Conservation (phyloP, 1,140 invertebrate genomes). For the Drosophila pseudoananassae region DNA sequence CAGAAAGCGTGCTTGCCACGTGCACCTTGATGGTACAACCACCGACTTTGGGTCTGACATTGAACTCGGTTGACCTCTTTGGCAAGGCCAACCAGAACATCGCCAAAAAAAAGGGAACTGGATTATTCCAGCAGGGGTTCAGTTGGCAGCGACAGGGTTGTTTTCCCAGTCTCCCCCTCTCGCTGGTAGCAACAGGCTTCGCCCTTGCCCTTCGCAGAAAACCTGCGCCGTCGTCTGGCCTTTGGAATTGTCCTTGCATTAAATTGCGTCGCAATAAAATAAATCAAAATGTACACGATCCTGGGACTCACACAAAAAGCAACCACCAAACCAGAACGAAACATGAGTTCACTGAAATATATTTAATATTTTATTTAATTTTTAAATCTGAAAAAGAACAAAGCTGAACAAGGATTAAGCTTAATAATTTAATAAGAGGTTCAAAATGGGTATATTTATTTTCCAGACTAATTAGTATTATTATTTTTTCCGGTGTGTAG, state of each 20-base stretch:
- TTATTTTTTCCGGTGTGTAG: constrained; percentile 2
- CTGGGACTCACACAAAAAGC: constrained; percentile 27
- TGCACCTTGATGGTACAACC: constrained; percentile 58
- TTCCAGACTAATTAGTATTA: too few relatives aligned
- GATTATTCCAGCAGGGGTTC: constrained; percentile 6
- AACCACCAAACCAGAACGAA: constrained; percentile 66
- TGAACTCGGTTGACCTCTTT: constrained; percentile 73
- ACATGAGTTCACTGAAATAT: constrained; percentile 32
- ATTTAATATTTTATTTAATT: too few relatives aligned
- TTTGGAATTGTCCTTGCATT: constrained; percentile 64
- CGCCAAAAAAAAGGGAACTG: constrained; percentile 18
- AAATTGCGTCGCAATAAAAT: constrained; percentile 79
- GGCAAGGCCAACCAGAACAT: not conserved
- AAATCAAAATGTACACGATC: constrained; percentile 66
- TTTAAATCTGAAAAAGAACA: too few relatives aligned
- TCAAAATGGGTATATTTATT: not conserved
- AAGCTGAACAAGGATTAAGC: not conserved
- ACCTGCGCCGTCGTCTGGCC: constrained; percentile 27
- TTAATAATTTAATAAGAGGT: not conserved
- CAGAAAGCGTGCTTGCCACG: constrained; percentile 29
- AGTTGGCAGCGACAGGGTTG: constrained; percentile 15
- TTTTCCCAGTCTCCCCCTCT: constrained; percentile 11
- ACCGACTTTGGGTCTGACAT: constrained; percentile 61
- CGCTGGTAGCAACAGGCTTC: constrained; percentile 29
- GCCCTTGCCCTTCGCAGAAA: constrained; percentile 20